Percentiles rank a stretch among this genome's conserved stretches.
Conservation (phyloP, 2,113 vertebrate genomes). For the Plecturocebus donacophilus region DNA sequence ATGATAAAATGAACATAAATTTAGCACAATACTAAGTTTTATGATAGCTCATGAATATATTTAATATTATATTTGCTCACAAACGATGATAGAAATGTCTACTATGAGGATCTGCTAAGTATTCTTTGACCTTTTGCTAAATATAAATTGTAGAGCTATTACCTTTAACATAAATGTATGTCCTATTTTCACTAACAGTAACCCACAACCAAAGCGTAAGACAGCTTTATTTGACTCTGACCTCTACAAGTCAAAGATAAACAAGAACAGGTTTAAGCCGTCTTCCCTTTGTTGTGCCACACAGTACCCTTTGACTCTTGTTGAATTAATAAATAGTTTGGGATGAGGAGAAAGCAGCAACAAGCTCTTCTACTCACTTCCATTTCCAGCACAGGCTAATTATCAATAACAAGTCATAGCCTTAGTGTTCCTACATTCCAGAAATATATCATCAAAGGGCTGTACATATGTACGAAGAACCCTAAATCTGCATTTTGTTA, state of each 20-base stretch:
- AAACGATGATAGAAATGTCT: background rate
- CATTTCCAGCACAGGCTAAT: background rate
- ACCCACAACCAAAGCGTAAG: background rate
- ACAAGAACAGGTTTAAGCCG: background rate
- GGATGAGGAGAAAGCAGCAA: constrained; percentile 10
- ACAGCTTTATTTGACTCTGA: background rate
- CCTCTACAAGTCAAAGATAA: background rate
- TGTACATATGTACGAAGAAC: background rate
- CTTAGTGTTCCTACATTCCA: background rate
- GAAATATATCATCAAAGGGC: constrained; percentile 9
- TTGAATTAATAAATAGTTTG: constrained; percentile 42
- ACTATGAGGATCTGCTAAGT: background rate
- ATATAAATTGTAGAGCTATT: background rate
- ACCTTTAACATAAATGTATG: background rate
- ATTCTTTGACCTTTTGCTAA: constrained; percentile 9
- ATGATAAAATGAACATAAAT: constrained; percentile 15
- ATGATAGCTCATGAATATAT: background rate
- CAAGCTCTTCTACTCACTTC: background rate
- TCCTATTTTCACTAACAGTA: background rate
- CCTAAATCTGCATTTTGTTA: constrained; percentile 7
- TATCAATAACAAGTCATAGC: background rate
- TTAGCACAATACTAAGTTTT: constrained; percentile 3
- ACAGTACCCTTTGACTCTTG: background rate
- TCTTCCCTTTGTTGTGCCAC: background rate
- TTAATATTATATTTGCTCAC: constrained; percentile 6